These are phyloP conservation scores for Ectemnius continuus DNA, from an alignment of 2,888 invertebrate genomes.

Conservation along the genomic window DNA sequence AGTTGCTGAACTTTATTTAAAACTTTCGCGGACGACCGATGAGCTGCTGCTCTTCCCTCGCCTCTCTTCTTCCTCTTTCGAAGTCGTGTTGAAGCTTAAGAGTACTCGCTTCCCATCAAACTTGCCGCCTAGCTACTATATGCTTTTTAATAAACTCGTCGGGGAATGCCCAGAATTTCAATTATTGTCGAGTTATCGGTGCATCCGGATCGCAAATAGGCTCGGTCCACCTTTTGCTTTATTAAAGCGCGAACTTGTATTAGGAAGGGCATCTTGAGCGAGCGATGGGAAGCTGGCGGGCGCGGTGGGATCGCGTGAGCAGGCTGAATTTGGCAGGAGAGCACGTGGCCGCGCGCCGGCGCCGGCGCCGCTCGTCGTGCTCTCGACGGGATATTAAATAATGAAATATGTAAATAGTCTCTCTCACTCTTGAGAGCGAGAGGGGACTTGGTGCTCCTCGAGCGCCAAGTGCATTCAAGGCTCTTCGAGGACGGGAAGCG, in stretches of 20 bases:
- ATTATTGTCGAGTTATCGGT: slow-evolving; percentile 7
- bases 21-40: slow-evolving; percentile 31
- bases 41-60: slow-evolving; percentile 26
- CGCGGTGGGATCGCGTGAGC: not conserved
- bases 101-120: slow-evolving; percentile 37
- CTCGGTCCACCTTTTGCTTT: not conserved
- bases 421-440: not conserved
- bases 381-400: slow-evolving; percentile 51
- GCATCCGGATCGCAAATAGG: not conserved
- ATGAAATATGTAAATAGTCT: slow-evolving; percentile 59
- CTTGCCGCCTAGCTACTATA: slow-evolving; percentile 30
- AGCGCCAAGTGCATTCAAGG: slow-evolving; percentile 20
- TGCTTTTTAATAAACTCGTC: slow-evolving; percentile 45
- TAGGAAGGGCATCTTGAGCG: not conserved
- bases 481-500: slow-evolving; percentile 18
- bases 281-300: not conserved
- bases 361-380: slow-evolving; percentile 13
- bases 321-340: slow-evolving; percentile 19
- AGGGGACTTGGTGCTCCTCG: slow-evolving; percentile 14
- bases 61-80: too few relatives aligned
- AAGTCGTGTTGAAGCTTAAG: not conserved
- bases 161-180: not conserved
- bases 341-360: too few relatives aligned
- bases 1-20: slow-evolving; percentile 45
- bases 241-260: not conserved